These are phyloP conservation scores for Pipra filicauda DNA, from an alignment of 2,113 vertebrate species.

Conservation along the genomic window DNA sequence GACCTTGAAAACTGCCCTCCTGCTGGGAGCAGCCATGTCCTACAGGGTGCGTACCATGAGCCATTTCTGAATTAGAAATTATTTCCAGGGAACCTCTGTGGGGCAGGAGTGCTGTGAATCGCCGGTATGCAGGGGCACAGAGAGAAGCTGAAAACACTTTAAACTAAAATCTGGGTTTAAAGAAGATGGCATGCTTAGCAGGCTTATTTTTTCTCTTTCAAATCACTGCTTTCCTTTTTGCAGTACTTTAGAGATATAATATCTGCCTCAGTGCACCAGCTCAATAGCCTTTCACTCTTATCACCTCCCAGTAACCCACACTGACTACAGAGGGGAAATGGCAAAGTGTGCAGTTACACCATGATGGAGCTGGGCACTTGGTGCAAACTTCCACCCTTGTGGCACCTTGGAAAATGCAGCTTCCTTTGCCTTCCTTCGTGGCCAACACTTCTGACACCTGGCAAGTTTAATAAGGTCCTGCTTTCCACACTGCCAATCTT, in stretches of 20 bases:
- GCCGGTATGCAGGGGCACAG: background rate
- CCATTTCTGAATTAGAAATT: background rate
- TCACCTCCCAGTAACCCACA: background rate
- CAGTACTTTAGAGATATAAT: background rate
- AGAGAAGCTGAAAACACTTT: background rate
- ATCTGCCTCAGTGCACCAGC: background rate
- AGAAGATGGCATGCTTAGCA: background rate
- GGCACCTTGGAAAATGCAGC: background rate
- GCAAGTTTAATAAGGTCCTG: background rate
- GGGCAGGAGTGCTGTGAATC: background rate
- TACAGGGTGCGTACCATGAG: background rate
- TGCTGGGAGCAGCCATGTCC: background rate
- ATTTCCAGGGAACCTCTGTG: background rate
- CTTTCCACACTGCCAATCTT: background rate
- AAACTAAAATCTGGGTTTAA: background rate
- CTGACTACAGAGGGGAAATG: fast-evolving
- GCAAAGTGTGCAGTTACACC: background rate
- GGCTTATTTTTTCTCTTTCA: background rate
- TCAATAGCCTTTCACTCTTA: background rate
- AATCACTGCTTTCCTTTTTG: background rate
- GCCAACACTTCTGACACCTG: background rate
- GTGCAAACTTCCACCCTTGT: background rate
- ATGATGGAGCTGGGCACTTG: background rate
- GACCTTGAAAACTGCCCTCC: background rate
- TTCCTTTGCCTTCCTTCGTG: background rate